Conservation (phyloP, 2,888 invertebrate species). For the Cheilosia variabilis region DNA sequence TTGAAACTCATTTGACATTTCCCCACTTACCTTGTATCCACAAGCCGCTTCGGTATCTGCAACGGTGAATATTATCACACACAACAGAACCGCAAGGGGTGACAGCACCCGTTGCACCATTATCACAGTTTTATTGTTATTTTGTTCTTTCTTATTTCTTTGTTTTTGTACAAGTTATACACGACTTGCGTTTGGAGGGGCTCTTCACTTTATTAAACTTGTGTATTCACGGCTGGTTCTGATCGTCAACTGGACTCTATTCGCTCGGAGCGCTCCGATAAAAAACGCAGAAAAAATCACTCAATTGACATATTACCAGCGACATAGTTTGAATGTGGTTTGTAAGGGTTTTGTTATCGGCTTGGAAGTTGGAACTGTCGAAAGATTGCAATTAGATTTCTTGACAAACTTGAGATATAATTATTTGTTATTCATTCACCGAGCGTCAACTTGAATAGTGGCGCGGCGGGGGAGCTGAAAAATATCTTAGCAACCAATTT, state of each 20-base stretch:
- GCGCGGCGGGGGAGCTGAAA: neutral
- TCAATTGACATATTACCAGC: conserved; percentile 2
- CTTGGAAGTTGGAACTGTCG: conserved; percentile 2
- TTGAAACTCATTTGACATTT: neutral
- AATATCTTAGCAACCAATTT: too few species aligned
- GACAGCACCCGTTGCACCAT: conserved; percentile 46
- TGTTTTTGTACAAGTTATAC: neutral
- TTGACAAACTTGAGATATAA: conserved; percentile 16
- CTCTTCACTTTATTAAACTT: neutral
- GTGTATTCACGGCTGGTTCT: conserved; percentile 53
- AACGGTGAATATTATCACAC: conserved; percentile 31
- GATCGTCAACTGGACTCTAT: conserved; percentile 59
- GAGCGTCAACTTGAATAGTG: neutral
- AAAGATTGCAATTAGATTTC: conserved; percentile 26
- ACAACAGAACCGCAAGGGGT: conserved; percentile 27
- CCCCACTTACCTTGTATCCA: conserved; percentile 59
- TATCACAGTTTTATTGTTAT: conserved; percentile 20
- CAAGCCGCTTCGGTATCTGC: conserved; percentile 45
- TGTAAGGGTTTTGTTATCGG: conserved; percentile 28
- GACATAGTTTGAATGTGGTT: conserved; percentile 7
- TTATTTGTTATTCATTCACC: conserved; percentile 1
- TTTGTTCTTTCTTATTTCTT: neutral
- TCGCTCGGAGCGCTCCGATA: conserved; percentile 38
- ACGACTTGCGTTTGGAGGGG: neutral
- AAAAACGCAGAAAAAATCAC: conserved; percentile 36